These are phyloP conservation scores for Odontomachus brunneus DNA, from an alignment of 1,140 invertebrate species.

Conservation along the genomic window DNA sequence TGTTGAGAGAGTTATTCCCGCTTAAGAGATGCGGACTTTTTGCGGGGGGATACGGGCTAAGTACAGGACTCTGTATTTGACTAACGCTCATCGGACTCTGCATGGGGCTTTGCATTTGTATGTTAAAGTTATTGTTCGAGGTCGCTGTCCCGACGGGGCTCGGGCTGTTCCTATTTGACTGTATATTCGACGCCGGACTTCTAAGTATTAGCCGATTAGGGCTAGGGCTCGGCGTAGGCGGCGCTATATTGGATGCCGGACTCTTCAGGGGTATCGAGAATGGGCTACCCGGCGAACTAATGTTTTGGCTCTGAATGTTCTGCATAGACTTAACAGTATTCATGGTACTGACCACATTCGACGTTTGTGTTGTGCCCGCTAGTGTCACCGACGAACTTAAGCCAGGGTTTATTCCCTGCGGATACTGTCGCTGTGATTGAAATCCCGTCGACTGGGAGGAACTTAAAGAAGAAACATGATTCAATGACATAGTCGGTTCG, in stretches of 20 bases:
- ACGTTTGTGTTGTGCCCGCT: constrained; percentile 73
- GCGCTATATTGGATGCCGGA: constrained; percentile 84
- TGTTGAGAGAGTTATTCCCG: constrained; percentile 77
- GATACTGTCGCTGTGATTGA: constrained; percentile 79
- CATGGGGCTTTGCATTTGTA: constrained; percentile 84
- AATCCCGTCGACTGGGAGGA: constrained; percentile 75
- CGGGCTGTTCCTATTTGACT: constrained; percentile 83
- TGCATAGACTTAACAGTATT: constrained; percentile 83
- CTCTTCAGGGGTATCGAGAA: constrained; percentile 84
- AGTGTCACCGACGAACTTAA: constrained; percentile 72
- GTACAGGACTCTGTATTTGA: constrained; percentile 84
- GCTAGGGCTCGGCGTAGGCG: constrained; percentile 84
- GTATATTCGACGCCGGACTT: constrained; percentile 84
- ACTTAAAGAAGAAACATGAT: constrained; percentile 75
- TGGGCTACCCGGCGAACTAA: constrained; percentile 82
- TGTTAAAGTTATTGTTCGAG: constrained; percentile 80
- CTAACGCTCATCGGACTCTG: constrained; percentile 84
- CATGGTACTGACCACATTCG: constrained; percentile 77
- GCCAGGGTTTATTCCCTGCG: constrained; percentile 76
- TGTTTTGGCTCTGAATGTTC: constrained; percentile 81
- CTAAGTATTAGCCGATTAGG: constrained; percentile 82
- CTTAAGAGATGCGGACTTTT: constrained; percentile 83
- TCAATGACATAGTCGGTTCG: constrained; percentile 75
- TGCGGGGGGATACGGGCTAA: constrained; percentile 83
- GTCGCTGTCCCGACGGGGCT: constrained; percentile 82